Conservation (phyloP, 2,113 vertebrate species). For the Cnemophilus loriae region DNA sequence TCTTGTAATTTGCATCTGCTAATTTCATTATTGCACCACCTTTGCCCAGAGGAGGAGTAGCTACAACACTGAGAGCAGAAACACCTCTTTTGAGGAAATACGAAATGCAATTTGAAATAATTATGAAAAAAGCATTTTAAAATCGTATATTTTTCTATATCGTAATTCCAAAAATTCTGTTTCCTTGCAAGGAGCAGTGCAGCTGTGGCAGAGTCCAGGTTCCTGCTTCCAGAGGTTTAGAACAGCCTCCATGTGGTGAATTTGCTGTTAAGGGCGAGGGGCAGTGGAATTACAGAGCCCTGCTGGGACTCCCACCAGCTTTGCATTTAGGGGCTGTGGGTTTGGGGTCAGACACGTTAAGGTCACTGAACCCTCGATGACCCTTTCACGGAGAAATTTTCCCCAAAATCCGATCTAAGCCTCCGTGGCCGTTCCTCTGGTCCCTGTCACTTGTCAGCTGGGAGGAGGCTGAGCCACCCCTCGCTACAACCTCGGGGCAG, state of each 20-base stretch:
- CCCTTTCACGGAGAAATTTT: neutral
- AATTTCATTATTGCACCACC: neutral
- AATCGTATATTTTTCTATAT: neutral
- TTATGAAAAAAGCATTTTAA: neutral
- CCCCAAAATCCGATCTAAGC: neutral
- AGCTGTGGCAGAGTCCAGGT: neutral
- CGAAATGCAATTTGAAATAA: neutral
- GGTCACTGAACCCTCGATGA: neutral
- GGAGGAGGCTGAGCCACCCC: neutral
- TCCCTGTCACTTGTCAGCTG: neutral
- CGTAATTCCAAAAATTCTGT: too few species aligned
- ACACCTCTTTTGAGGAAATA: neutral
- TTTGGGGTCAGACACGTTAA: neutral
- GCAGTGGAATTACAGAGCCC: neutral
- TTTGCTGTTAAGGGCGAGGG: neutral
- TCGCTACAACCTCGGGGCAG: fast-evolving
- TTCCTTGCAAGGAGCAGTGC: neutral
- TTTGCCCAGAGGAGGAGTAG: neutral
- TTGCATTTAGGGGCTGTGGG: neutral
- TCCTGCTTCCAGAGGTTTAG: neutral
- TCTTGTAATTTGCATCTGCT: neutral
- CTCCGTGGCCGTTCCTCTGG: neutral
- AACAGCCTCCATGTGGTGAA: neutral
- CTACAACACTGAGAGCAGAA: fast-evolving
- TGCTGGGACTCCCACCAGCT: fast-evolving